Evolutionary conservation across 2,113 vertebrate species (phyloP), one percentile per base, ranked within the genome.

Genomic region (Sinocyclocheilus rhinocerous): DNA sequence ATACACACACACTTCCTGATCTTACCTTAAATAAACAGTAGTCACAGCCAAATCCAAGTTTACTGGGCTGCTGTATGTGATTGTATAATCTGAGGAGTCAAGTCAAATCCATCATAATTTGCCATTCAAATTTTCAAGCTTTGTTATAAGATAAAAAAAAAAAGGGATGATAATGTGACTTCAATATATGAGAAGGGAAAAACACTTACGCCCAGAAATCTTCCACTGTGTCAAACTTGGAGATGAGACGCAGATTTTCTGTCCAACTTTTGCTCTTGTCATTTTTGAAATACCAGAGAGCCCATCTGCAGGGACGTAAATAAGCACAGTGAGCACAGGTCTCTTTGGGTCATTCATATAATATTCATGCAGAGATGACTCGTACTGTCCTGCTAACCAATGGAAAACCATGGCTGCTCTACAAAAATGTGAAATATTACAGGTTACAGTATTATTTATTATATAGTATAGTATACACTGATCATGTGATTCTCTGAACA

Each of bases 211-310:
- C 95, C 95, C 95, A 96, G 88, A 96, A 96, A 89, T 96, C 95
- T 89, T 96, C 95, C 90, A 96, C 95, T 78, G 95, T 96, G 91
- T 95, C 95, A 93, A 96, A 96, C 86, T 95, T 95, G 88, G 95
- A 94, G 90, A 96, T 96, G 86, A 96, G 94, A 90, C 95, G 94
- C 88, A 96, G 69, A 86, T 95, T 96, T 90, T 96, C 95, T 45
- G 94, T 95, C 95, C 95, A 96, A 90, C 92, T 94, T 95, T 96
- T 96, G 92, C 89, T 96, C 90, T 96, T 96, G 91, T 96, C 95
- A 22, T 95, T 96, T 94, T 96, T 96, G 93, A 96, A 96, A 93
- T 96, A 96, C 95, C 95, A 96, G 76, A 96, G 91, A 65, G 95
- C 95, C 95, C 95, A 96, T 90, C 95, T 96, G 91, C 20, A 88